Evolutionary conservation across 2,888 invertebrate genomes (phyloP).

Genomic region (Trachelus tabidus): DNA sequence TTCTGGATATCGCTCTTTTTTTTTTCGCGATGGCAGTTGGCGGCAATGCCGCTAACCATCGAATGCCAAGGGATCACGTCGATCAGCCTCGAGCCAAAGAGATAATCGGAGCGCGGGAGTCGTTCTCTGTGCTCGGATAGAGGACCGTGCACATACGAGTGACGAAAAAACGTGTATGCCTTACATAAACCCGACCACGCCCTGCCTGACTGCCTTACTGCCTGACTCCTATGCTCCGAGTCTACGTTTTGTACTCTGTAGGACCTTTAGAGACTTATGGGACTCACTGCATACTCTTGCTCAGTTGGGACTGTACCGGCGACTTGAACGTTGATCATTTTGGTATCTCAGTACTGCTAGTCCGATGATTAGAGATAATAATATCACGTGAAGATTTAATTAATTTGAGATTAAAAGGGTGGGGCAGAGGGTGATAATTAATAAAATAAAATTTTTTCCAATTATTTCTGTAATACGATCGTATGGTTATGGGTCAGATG

Average conservation of each 20-base stretch:
- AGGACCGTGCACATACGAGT: conserved; percentile 38
- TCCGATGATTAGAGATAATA: too few relatives aligned
- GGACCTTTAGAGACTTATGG: not conserved
- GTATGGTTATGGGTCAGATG: not conserved
- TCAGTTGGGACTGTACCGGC: not conserved
- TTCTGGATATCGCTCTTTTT: not conserved
- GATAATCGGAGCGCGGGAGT: conserved; percentile 56
- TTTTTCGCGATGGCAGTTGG: not conserved
- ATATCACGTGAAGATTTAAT: too few relatives aligned
- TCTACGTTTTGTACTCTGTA: not conserved
- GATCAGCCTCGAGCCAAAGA: conserved; percentile 40
- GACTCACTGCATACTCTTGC: not conserved
- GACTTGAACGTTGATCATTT: not conserved
- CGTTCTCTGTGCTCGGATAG: conserved; percentile 31
- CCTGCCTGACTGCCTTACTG: conserved; percentile 48
- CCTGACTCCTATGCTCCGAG: conserved; percentile 1
- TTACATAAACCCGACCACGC: conserved; percentile 65
- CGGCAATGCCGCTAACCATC: not conserved
- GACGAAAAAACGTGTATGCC: conserved; percentile 59
- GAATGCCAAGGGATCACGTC: conserved; percentile 28
- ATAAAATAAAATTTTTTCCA: not conserved
- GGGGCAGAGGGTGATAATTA: not conserved
- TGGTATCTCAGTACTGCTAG: not conserved
- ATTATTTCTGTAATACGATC: not conserved
- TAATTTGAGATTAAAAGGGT: not conserved